Conservation (phyloP, 2,888 invertebrate genomes). For the Druceiella hillmani region DNA sequence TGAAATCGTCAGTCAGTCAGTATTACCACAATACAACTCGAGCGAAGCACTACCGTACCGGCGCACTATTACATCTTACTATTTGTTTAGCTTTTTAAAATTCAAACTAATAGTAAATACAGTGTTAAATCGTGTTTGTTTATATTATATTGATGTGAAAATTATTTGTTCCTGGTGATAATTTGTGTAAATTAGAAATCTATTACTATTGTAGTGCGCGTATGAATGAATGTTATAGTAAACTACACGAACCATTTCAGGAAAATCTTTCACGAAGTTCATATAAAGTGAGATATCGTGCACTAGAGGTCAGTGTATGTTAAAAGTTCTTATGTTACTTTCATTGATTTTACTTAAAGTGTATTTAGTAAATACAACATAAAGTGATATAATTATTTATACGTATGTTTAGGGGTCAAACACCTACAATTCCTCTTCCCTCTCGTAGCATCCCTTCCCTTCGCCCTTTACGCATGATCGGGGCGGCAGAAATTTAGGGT, state of each 20-base stretch:
- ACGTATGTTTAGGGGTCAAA: conserved; percentile 36
- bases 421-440: conserved; percentile 45
- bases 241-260: too few species aligned
- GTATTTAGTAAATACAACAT: neutral
- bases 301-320: too few species aligned
- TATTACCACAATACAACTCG: conserved; percentile 47
- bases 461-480: conserved; percentile 53
- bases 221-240: too few species aligned
- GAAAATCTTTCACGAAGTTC: too few species aligned
- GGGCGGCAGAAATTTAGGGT: conserved; percentile 50
- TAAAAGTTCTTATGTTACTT: too few species aligned
- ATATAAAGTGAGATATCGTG: too few species aligned
- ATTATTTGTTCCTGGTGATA: conserved; percentile 1
- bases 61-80: too few species aligned
- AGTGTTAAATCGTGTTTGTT: conserved; percentile 2
- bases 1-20: conserved; percentile 48
- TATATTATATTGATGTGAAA: neutral
- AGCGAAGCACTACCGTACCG: too few species aligned
- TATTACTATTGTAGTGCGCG: too few species aligned
- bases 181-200: neutral
- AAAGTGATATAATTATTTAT: conserved; percentile 1
- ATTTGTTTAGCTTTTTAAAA: too few species aligned
- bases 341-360: neutral
- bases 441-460: conserved; percentile 50
- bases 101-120: neutral